Conservation (phyloP, 1,140 invertebrate species). For the Anagrus nilaparvatae region DNA sequence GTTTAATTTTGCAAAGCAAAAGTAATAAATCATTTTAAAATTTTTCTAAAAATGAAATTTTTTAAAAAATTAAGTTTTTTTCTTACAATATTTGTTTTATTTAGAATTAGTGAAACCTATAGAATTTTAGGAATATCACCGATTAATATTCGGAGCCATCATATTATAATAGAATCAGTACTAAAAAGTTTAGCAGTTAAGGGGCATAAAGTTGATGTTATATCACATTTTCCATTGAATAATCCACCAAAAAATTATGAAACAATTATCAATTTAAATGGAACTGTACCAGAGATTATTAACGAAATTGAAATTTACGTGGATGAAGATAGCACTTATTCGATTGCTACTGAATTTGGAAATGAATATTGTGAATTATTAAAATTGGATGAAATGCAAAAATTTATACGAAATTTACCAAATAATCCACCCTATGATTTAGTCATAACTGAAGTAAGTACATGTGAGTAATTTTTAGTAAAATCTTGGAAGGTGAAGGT, state of each 20-base stretch:
- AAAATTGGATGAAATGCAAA: not conserved
- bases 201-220: slow-evolving; percentile 22
- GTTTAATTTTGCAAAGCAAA: too few species aligned
- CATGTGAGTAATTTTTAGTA: not conserved
- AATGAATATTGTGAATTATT: slow-evolving; percentile 9
- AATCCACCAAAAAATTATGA: slow-evolving; percentile 23
- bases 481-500: too few species aligned
- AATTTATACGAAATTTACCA: slow-evolving; percentile 5
- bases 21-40: too few species aligned
- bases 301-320: slow-evolving; percentile 3
- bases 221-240: slow-evolving; percentile 17
- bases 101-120: not conserved
- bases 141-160: slow-evolving; percentile 19
- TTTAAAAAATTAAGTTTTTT: too few species aligned
- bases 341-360: not conserved
- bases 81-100: not conserved
- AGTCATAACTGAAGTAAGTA: slow-evolving; percentile 8
- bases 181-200: slow-evolving; percentile 18
- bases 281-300: not conserved
- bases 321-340: not conserved
- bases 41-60: too few species aligned
- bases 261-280: slow-evolving; percentile 17
- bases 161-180: slow-evolving; percentile 19
- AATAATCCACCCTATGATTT: slow-evolving; percentile 4
- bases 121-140: slow-evolving; percentile 21